Evolutionary conservation across 2,113 vertebrate species (phyloP).

Genomic region (Shinisaurus crocodilurus): DNA sequence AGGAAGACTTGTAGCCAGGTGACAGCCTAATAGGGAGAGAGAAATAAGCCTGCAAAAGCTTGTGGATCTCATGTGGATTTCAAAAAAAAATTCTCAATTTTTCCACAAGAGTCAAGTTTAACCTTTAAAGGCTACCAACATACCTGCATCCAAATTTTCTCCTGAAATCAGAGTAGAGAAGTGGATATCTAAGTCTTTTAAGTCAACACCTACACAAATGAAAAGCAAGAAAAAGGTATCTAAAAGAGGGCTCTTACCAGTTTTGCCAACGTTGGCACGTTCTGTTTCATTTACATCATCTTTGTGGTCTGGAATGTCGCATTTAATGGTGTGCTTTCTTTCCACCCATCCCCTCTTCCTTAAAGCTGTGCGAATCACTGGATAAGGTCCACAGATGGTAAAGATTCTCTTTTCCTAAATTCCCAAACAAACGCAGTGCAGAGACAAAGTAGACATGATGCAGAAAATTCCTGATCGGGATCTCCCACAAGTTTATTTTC

Average conservation of each 20-base stretch:
- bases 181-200: background rate
- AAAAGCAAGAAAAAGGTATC: background rate
- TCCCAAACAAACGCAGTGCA: background rate
- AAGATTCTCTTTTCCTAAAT: conserved; percentile 71
- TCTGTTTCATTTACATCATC: background rate
- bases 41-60: background rate
- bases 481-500: background rate
- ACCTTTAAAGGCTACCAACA: background rate
- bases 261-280: background rate
- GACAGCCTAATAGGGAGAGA: background rate
- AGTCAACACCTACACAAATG: background rate
- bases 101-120: background rate
- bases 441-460: background rate
- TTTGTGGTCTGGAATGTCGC: background rate
- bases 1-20: background rate
- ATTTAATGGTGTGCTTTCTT: conserved; percentile 50
- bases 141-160: background rate
- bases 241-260: conserved; percentile 14
- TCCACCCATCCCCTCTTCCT: conserved; percentile 72
- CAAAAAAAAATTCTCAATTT: background rate
- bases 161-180: background rate
- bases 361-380: conserved; percentile 52
- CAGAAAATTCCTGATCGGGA: background rate
- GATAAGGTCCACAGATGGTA: conserved; percentile 62
- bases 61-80: background rate